Evolutionary conservation across 2,113 vertebrate species (phyloP).

Genomic region (Paramormyrops kingsleyae): DNA sequence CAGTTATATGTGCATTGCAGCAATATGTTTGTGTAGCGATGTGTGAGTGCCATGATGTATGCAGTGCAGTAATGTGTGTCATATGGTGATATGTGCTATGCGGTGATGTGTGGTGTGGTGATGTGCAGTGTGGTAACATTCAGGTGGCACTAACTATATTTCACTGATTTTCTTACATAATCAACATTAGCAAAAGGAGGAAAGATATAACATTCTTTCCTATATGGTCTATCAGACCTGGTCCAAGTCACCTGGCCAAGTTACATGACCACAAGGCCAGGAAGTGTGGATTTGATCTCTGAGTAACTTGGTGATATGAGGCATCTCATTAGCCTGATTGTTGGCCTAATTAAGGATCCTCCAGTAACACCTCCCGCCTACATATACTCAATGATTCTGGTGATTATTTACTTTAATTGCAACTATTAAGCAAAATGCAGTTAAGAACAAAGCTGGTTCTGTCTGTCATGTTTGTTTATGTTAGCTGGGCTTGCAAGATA

Average conservation of each 20-base stretch:
- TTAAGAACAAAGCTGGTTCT: constrained; percentile 1
- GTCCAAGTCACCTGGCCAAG: neutral
- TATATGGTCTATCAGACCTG: constrained; percentile 38
- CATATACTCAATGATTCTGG: neutral
- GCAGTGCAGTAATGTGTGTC: neutral
- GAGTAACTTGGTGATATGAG: neutral
- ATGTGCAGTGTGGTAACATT: neutral
- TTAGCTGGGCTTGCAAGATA: neutral
- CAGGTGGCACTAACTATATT: constrained; percentile 2
- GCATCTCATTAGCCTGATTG: neutral
- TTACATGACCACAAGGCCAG: neutral
- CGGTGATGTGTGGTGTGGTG: neutral
- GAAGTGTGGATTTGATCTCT: neutral
- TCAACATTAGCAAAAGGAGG: constrained; percentile 38
- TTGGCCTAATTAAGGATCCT: neutral
- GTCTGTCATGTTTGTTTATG: neutral
- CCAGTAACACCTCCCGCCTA: neutral
- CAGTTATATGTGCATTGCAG: neutral
- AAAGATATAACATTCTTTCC: constrained; percentile 39
- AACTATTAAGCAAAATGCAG: neutral
- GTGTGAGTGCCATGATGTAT: neutral
- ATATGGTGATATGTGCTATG: neutral
- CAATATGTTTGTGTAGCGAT: neutral
- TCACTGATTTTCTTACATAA: constrained; percentile 30
- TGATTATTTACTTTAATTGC: constrained; percentile 1